Evolutionary conservation across 2,113 vertebrate species (phyloP), one percentile per base, ranked within the genome.

Genomic region (Dicentrarchus labrax): DNA sequence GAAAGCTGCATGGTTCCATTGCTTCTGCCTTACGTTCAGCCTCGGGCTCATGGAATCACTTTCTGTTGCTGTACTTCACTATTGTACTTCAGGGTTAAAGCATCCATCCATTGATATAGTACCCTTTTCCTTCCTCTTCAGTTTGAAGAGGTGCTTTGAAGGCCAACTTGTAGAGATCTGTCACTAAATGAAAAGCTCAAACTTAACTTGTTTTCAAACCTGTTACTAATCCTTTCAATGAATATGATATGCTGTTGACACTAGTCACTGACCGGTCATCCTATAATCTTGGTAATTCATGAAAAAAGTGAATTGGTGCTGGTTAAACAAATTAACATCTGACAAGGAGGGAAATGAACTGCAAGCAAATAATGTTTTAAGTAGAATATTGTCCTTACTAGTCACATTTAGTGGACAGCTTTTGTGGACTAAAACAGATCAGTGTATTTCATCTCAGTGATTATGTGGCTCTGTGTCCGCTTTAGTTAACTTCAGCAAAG

Each of bases 1-100:
- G 38, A 67, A 88, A 48, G 68, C 72, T 71, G 71, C 75, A 48
- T 76, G 77, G 50, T 62, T 81, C 85, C 73, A 48, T 47, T 43
- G 69, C 71, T 24, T 22, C 41, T 61, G 24, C 43, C 72, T 79
- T 50, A 53, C 76, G 72, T 86, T 54, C 65, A 41, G 78, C 85
- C 73, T 24, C 45, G 19, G 80, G 76, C 82, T 50, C 17, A 48
- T 60, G 43, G n/a, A 70, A 64, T 82, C n/a, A 10, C 61, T 67
- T 69, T 61, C 17, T 67, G 56, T 51, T 39, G n/a, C 59, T 45
- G 50, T 77, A 54, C 70, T 86, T 83, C 24, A 50, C 76, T 17
- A 10, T 53, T 54, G 19, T 15, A 78, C 71, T 75, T 59, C 50
- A 66, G 56, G 60, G 68, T 84, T 78, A 59, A 78, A 76, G 54